Percentiles rank a stretch among this genome's conserved stretches.
phyloP scores from a whole-genome alignment of 2,113 vertebrate genomes.

The Pomatostomus ruficeps region DNA sequence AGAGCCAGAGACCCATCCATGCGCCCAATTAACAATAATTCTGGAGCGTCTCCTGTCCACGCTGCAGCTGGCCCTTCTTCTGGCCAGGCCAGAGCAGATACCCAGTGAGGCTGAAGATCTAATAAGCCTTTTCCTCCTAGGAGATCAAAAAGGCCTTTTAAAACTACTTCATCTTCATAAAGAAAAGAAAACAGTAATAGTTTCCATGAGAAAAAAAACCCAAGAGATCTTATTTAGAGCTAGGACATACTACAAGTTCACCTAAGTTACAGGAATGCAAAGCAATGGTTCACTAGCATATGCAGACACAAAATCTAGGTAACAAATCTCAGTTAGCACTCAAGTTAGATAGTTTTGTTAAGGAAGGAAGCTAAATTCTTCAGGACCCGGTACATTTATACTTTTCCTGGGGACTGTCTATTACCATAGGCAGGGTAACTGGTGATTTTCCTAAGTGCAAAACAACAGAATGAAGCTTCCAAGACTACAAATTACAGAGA shows the following conservation, averaged over 20 bases:
- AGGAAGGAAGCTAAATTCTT: neutral
- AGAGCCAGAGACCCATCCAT: slow-evolving; percentile 93
- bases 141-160: neutral
- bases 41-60: slow-evolving; percentile 85
- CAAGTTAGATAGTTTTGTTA: neutral
- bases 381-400: neutral
- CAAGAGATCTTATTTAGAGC: neutral
- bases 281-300: neutral
- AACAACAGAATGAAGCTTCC: neutral
- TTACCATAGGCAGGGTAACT: neutral
- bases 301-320: neutral
- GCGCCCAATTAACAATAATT: slow-evolving; percentile 89
- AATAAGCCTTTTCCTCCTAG: slow-evolving; percentile 89
- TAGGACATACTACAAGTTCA: neutral
- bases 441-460: neutral
- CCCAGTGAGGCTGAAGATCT: slow-evolving; percentile 93
- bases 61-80: slow-evolving; percentile 78
- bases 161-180: neutral
- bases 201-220: neutral
- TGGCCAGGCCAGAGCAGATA: slow-evolving; percentile 90
- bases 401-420: neutral
- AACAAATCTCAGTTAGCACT: neutral
- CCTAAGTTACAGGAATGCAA: neutral
- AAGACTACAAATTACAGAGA: neutral
- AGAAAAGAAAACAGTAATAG: neutral